Conservation (phyloP, 2,113 vertebrate genomes). For the Dissostichus mawsoni region DNA sequence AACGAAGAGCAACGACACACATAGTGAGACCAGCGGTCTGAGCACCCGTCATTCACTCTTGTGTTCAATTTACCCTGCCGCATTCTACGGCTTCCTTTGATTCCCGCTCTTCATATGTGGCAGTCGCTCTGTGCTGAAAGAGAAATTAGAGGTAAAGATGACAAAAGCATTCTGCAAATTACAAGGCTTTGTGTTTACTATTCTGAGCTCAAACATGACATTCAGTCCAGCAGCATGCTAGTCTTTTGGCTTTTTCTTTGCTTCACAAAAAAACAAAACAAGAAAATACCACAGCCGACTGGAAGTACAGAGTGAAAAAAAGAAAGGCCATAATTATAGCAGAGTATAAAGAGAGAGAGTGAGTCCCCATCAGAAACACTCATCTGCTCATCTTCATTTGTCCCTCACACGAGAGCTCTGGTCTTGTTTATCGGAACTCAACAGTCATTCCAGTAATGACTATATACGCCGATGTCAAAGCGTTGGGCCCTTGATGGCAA, state of each 20-base stretch:
- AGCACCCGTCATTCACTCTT: constrained; percentile 36
- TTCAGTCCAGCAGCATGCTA: constrained; percentile 75
- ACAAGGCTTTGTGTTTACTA: constrained; percentile 85
- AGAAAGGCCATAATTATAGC: constrained; percentile 77
- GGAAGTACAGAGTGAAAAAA: constrained; percentile 78
- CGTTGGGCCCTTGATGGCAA: constrained; percentile 24
- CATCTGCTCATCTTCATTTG: constrained; percentile 79
- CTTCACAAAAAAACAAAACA: constrained; percentile 45
- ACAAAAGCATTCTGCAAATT: constrained; percentile 84
- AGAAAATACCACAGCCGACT: constrained; percentile 79
- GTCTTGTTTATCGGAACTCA: constrained; percentile 63
- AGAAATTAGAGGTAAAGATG: constrained; percentile 76
- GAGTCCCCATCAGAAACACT: constrained; percentile 62
- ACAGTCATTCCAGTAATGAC: constrained; percentile 62
- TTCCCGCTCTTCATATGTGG: constrained; percentile 56
- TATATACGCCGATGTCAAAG: constrained; percentile 53
- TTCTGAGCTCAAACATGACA: constrained; percentile 81
- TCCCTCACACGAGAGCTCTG: constrained; percentile 67
- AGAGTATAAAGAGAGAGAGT: constrained; percentile 59
- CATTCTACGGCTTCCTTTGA: constrained; percentile 65
- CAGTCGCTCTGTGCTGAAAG: constrained; percentile 57
- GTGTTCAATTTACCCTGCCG: constrained; percentile 54
- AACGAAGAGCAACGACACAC: constrained; percentile 24
- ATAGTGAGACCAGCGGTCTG: not conserved
- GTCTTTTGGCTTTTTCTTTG: constrained; percentile 54